Base-by-base conservation (phyloP, 2,113 vertebrate species). In the Chelonoidis abingdonii region DNA sequence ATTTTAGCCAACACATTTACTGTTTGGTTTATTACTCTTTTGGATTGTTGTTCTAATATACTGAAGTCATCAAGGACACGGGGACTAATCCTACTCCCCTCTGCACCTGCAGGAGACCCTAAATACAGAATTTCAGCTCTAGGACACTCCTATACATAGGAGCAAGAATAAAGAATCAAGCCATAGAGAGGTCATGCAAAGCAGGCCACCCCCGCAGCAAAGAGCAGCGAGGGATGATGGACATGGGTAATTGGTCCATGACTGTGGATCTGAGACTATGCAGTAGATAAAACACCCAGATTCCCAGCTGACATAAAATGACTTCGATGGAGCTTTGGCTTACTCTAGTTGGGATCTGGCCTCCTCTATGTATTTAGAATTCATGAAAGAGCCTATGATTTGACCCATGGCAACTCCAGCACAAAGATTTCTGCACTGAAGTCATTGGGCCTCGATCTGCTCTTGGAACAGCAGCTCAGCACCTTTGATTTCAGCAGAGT, bases 1-100 rank as follows among this genome's bases (percentile, higher is more conserved):
- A 72, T 97, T 97, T 93, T 95, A 96, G 75, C 75, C 80, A 97
- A 97, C 95, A 96, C 87, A 89, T 88, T 93, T 76, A 80, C 86
- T 94, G 75, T 83, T 22, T 69, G 35, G 82, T 95, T 97, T 95
- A 96, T 92, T 97, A 88, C 93, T 95, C 89, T 6, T 24, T 7
- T 49, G 62, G 41, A 56, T 38, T 62, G 52, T 1, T 91, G 84
- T 17, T 93, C 72, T n/a, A 47, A 81, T 41, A 52, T 3, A 54
- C 72, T 76, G 62, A 72, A 72, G 41, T 90, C 41, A 80, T 89
- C 75, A n/a, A 19, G 5, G 31, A 47, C 17, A 83, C 10, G 11
- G 62, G 41, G 52, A 54, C 83, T 84, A 25, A 89, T 91, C 85
- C 89, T 44, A 21, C 38, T 84, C 80, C 89, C 93, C 97, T 96